Conservation (phyloP, 2,888 invertebrate genomes). For the Cryptocephalus primarius region DNA sequence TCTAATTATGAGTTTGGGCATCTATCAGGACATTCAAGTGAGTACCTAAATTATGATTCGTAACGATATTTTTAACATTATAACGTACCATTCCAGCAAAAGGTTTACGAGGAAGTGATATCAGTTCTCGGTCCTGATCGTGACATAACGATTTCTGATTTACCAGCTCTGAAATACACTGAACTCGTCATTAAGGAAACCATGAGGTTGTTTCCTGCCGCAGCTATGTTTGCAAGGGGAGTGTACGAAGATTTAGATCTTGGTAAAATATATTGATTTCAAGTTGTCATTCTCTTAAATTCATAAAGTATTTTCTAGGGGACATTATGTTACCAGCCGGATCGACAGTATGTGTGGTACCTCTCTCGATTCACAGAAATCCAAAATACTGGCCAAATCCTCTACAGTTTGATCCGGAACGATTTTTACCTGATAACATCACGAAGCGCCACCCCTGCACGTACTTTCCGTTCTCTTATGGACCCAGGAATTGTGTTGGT, state of each 20-base stretch:
- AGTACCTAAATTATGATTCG: too few relatives aligned
- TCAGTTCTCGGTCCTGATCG: conserved; percentile 1
- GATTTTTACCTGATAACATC: not conserved
- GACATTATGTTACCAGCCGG: not conserved
- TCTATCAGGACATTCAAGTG: too few relatives aligned
- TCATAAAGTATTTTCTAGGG: not conserved
- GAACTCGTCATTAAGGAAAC: conserved; percentile 14
- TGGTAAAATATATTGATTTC: conserved; percentile 6
- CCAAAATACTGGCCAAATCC: not conserved
- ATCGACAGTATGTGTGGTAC: not conserved
- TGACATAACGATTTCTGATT: conserved; percentile 2
- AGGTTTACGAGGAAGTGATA: not conserved
- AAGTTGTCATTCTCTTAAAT: too few relatives aligned
- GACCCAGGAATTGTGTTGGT: not conserved
- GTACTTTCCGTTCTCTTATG: not conserved
- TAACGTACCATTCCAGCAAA: not conserved
- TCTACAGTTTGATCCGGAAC: not conserved
- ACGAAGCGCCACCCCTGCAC: not conserved
- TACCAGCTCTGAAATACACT: conserved; percentile 9
- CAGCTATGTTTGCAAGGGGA: conserved; percentile 1
- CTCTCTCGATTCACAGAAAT: not conserved
- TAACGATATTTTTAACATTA: too few relatives aligned
- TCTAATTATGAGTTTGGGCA: too few relatives aligned
- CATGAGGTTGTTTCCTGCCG: conserved; percentile 10
- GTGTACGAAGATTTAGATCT: conserved; percentile 7